A percentile compares a stretch with the other conserved stretches of the same genome.
These are phyloP conservation scores for Platorchestia sp. DNA, from an alignment of 1,140 invertebrate species.

Conservation along the genomic window DNA sequence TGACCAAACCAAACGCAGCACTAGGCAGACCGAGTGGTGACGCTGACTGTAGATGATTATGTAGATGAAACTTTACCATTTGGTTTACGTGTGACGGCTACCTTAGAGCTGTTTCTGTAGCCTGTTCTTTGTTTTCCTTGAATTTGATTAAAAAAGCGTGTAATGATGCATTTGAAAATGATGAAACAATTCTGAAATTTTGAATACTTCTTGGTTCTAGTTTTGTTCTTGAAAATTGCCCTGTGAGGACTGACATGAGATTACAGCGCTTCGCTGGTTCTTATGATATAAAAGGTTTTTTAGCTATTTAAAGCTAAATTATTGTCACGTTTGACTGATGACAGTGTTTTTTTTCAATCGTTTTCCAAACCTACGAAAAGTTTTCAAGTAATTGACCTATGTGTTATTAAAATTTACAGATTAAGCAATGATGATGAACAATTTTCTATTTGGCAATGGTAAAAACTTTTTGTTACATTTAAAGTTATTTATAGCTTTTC, in stretches of 20 bases:
- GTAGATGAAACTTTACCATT: too few species aligned
- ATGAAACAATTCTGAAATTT: not conserved
- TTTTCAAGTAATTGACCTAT: not conserved
- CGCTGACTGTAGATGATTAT: too few species aligned
- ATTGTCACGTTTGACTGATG: not conserved
- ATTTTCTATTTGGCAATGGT: not conserved
- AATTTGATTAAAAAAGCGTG: not conserved
- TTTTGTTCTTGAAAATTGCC: too few species aligned
- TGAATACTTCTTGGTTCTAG: not conserved
- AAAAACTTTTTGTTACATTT: not conserved
- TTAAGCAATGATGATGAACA: not conserved
- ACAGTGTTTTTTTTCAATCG: not conserved
- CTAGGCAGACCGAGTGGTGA: too few species aligned
- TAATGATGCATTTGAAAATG: not conserved
- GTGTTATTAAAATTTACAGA: not conserved
- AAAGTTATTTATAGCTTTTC: not conserved
- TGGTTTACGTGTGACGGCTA: too few species aligned
- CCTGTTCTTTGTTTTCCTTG: not conserved
- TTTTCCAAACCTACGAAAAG: not conserved
- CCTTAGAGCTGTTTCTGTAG: not conserved
- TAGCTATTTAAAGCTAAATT: not conserved
- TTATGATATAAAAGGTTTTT: not conserved
- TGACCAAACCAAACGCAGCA: too few species aligned
- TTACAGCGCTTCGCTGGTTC: not conserved
- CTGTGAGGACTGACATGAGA: not conserved